Conservation (phyloP, 2,888 invertebrate species). For the Cosmia pyralina region DNA sequence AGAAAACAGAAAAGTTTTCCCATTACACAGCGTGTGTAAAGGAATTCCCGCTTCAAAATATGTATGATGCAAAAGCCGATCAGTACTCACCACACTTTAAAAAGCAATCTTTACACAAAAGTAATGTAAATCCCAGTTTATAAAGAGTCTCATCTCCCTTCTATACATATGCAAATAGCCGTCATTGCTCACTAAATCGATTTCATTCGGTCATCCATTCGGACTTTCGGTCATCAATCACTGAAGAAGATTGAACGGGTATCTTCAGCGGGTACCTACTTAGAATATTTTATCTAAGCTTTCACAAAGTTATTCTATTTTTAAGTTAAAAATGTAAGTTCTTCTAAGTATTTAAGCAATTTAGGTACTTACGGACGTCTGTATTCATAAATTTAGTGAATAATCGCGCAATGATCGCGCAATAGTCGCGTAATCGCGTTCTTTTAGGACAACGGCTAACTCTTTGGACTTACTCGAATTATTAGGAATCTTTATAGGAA, state of each 20-base stretch:
- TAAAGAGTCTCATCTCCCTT: conserved; percentile 72
- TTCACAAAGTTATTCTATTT: conserved; percentile 46
- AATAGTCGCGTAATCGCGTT: too few species aligned
- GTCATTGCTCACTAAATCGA: conserved; percentile 86
- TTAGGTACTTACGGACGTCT: neutral
- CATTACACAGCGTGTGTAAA: neutral
- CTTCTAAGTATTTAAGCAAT: neutral
- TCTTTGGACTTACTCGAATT: too few species aligned
- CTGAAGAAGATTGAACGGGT: conserved; percentile 81
- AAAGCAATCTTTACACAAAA: conserved; percentile 58
- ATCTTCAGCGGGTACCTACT: conserved; percentile 65
- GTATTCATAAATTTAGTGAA: neutral
- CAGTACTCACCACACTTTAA: conserved; percentile 38
- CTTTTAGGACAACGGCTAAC: too few species aligned
- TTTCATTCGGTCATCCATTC: conserved; percentile 86
- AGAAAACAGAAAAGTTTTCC: neutral
- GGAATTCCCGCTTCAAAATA: neutral
- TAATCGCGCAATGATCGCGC: too few species aligned
- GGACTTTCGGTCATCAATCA: conserved; percentile 86
- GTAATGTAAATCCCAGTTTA: conserved; percentile 50
- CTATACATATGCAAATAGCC: conserved; percentile 86
- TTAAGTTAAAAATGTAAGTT: neutral
- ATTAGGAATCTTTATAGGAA: too few species aligned
- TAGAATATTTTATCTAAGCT: conserved; percentile 61
- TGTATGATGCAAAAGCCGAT: conserved; percentile 10